These are phyloP conservation scores for Hippolais icterina DNA, from an alignment of 2,113 vertebrate species.

Conservation along the genomic window DNA sequence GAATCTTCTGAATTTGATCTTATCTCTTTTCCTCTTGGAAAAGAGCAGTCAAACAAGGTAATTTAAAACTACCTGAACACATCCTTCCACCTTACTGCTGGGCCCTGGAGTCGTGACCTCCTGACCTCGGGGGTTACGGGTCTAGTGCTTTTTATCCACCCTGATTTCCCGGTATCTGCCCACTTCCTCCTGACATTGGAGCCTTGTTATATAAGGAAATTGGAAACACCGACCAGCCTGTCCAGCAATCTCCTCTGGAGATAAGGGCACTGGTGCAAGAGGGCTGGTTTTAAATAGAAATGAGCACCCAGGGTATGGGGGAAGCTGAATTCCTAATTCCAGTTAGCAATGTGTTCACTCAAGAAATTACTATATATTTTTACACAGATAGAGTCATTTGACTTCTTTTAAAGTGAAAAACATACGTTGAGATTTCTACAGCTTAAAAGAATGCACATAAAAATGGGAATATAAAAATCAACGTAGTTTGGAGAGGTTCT, in stretches of 20 bases:
- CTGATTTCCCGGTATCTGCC: slow-evolving; percentile 75
- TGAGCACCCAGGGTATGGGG: background rate
- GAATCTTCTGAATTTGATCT: slow-evolving; percentile 58
- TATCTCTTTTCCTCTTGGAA: slow-evolving; percentile 69
- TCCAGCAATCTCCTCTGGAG: slow-evolving; percentile 55
- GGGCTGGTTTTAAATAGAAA: slow-evolving; percentile 71
- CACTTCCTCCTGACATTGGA: slow-evolving; percentile 78
- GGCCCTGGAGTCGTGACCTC: slow-evolving; percentile 80
- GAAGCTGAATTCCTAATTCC: background rate
- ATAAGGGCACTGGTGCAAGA: slow-evolving; percentile 78
- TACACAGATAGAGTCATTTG: background rate
- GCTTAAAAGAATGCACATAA: background rate
- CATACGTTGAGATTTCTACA: background rate
- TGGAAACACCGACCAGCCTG: slow-evolving; percentile 79
- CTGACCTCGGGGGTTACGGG: slow-evolving; percentile 79
- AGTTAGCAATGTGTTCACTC: background rate
- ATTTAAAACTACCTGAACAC: slow-evolving; percentile 80
- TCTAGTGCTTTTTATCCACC: slow-evolving; percentile 79
- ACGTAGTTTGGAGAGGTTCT: background rate
- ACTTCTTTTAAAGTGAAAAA: background rate
- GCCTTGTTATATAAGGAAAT: slow-evolving; percentile 87
- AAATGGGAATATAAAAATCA: background rate
- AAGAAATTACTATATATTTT: background rate
- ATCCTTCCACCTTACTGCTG: slow-evolving; percentile 76
- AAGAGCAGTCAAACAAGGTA: slow-evolving; percentile 61